A percentile compares a stretch with the other conserved stretches of the same genome.
Evolutionary conservation across 2,113 vertebrate species (phyloP).

Genomic region (Geothlypis trichas): DNA sequence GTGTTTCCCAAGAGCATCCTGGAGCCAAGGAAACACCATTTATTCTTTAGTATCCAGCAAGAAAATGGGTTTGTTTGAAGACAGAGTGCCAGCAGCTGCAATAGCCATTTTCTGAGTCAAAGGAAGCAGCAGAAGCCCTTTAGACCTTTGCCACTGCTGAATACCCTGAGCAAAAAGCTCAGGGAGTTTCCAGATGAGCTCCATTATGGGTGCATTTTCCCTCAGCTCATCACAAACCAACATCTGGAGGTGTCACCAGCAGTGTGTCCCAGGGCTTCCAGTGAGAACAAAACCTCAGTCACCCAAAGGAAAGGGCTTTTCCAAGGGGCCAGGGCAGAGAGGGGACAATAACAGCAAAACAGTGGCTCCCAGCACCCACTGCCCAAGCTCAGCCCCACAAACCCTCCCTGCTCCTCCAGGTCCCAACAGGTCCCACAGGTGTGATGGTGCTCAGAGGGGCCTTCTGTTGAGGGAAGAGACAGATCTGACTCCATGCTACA

Average conservation of each 20-base stretch:
- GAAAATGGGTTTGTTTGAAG: background rate
- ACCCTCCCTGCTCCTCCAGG: background rate
- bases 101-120: background rate
- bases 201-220: background rate
- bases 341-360: background rate
- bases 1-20: background rate
- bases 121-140: background rate
- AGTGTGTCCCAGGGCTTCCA: background rate
- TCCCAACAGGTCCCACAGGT: rapidly evolving
- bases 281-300: background rate
- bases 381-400: background rate
- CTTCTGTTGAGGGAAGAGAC: too few relatives aligned
- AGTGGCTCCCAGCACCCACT: background rate
- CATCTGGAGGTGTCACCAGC: background rate
- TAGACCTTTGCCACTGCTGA: background rate
- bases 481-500: too few relatives aligned
- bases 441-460: too few relatives aligned
- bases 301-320: background rate
- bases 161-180: background rate
- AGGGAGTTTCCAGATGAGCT: background rate
- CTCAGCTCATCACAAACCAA: background rate
- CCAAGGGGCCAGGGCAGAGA: background rate
- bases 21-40: background rate
- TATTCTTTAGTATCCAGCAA: background rate
- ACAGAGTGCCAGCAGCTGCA: background rate